Evolutionary conservation across 2,113 vertebrate genomes (phyloP), one percentile per base, ranked within the genome.

Genomic region (Burhinus bistriatus): DNA sequence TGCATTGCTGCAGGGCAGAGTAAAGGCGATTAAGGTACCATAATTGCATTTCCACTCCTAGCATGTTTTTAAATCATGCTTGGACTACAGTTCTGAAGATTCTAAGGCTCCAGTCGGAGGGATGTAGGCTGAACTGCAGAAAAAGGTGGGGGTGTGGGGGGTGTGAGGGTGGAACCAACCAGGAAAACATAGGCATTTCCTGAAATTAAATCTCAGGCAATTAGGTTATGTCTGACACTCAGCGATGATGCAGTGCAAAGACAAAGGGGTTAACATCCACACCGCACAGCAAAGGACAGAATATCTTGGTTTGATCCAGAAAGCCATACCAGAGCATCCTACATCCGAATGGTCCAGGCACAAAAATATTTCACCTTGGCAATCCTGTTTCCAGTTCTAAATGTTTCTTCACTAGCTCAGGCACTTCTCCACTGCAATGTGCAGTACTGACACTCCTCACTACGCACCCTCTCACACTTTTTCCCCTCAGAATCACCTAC

Each of bases 1-100:
- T 91, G 89, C 77, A 79, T 81, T 90, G 90, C 95, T 96, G 90
- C 83, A 96, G 92, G 96, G 93, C 79, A 95, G 68, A 93, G 73
- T 65, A 81, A 97, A 88, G 76, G 59, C 32, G 5, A 90, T 83
- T 81, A 75, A 91, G 66, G 64, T 54, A 82, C 73, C 69, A 87
- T 91, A 95, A 95, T 72, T 95, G 91, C 77, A 95, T 97, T 97
- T 88, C 54, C 20, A 94, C 66, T 95, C 45, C 62, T 69, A 62
- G 54, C 15, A 65, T 72, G 58, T 69, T 96, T 97, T 80, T 44
- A 89, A 87, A 89, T 80, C 58, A 84, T 3, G 1, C 42, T 54
- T 87, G 59, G 73, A 80, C 89, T 93, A 49, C 54, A 52, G 3
- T 42, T 57, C 44, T 9, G 1, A 72, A 87, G 49, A 71, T 90